Evolutionary conservation across 64 coral and sea anemone genomes (phyloP).

Genomic region (Stylophora pistillata): DNA sequence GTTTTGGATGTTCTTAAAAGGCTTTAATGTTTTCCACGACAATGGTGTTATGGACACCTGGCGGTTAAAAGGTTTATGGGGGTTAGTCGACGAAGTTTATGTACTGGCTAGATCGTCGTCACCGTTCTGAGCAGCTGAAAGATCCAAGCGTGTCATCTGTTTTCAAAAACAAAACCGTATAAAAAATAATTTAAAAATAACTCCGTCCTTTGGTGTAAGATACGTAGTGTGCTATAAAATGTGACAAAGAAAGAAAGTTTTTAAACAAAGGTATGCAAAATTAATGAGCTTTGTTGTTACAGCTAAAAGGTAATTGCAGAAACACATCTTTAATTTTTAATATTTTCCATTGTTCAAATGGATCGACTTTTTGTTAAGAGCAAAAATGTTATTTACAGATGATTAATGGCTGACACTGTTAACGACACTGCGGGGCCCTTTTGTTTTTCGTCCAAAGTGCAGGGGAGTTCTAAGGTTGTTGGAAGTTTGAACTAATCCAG

Average conservation of each 20-base stretch:
- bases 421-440: neutral
- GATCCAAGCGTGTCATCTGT: no score
- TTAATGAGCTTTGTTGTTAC: neutral
- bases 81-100: no score
- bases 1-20: no score
- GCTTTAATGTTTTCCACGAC: no score
- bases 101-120: no score
- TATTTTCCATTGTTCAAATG: neutral
- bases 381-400: neutral
- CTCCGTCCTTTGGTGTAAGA: no score
- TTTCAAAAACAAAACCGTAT: no score
- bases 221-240: no score
- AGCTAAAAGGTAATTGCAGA: neutral
- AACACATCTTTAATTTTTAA: neutral
- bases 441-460: neutral
- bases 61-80: no score
- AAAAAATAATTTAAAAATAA: no score
- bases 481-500: neutral
- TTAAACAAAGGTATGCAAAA: neutral
- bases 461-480: neutral
- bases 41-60: no score
- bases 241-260: neutral
- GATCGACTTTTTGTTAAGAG: neutral
- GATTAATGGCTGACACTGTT: neutral
- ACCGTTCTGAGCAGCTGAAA: no score